Percentiles rank a stretch among this genome's conserved stretches.
phyloP scores from a whole-genome alignment of 92 coral and sea anemone genomes.

The Isaurus tuberculatus region DNA sequence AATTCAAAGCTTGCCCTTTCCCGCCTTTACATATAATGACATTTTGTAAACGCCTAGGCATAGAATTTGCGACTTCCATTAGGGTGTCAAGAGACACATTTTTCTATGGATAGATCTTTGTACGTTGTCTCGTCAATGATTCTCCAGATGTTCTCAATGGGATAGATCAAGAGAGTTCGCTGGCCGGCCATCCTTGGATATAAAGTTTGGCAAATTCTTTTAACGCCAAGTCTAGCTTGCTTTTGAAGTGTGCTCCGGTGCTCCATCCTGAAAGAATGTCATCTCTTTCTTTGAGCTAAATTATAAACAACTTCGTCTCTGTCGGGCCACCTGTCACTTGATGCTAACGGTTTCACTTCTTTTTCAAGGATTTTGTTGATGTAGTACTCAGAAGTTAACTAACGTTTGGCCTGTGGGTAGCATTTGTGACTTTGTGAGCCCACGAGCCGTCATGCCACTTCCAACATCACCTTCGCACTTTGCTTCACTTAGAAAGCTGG shows the following conservation, averaged over 20 bases:
- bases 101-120: too few relatives aligned
- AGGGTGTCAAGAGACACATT: too few relatives aligned
- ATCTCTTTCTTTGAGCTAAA: conserved; percentile 48
- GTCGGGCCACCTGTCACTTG: conserved; percentile 44
- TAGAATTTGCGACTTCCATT: too few relatives aligned
- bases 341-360: conserved; percentile 25
- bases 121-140: too few relatives aligned
- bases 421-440: conserved; percentile 45
- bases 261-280: conserved; percentile 42
- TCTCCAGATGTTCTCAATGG: too few relatives aligned
- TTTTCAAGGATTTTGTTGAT: not conserved
- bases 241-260: conserved; percentile 13
- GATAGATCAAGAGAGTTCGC: too few relatives aligned
- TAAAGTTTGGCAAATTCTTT: too few relatives aligned
- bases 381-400: not conserved
- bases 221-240: not conserved
- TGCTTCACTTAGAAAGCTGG: too few relatives aligned
- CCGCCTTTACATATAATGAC: too few relatives aligned
- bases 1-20: too few relatives aligned
- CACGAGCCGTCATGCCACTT: conserved; percentile 42
- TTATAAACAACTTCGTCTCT: conserved; percentile 43
- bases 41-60: too few relatives aligned
- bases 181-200: too few relatives aligned
- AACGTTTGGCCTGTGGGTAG: conserved; percentile 40
- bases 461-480: conserved; percentile 17